Evolutionary conservation across 1,140 invertebrate species (phyloP).

Genomic region (Calliopsis andreniformis): DNA sequence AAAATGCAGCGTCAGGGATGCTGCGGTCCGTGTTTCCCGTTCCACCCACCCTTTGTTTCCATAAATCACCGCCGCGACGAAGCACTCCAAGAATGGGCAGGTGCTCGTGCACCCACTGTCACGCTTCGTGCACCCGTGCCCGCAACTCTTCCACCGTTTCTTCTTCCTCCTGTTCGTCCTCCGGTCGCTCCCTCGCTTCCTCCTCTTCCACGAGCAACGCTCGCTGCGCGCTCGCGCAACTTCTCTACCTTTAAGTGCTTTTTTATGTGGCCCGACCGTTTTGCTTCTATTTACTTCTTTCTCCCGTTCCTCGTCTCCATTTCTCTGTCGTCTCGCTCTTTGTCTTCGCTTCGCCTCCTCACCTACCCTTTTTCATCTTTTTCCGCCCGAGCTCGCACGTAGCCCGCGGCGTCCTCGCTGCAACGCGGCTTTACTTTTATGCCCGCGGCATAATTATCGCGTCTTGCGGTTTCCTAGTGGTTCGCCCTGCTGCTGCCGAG

Average conservation of each 20-base stretch:
- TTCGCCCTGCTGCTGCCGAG: conserved; percentile 58
- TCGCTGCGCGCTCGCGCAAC: conserved; percentile 40
- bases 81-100: conserved; percentile 76
- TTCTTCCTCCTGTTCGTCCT: conserved; percentile 23
- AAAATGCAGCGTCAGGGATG: conserved; percentile 23
- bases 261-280: conserved; percentile 76
- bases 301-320: conserved; percentile 22
- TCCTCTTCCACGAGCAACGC: neutral
- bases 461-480: conserved; percentile 72
- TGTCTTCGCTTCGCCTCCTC: conserved; percentile 47
- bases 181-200: conserved; percentile 6
- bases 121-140: conserved; percentile 79
- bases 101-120: conserved; percentile 80
- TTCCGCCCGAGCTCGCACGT: conserved; percentile 31
- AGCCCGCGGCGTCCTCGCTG: conserved; percentile 25
- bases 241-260: conserved; percentile 72
- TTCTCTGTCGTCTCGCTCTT: conserved; percentile 14
- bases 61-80: conserved; percentile 72
- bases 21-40: conserved; percentile 56
- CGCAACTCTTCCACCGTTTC: conserved; percentile 64
- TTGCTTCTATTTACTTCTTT: conserved; percentile 73
- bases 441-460: conserved; percentile 70
- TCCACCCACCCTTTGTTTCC: conserved; percentile 70
- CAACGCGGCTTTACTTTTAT: conserved; percentile 59
- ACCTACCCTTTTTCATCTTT: conserved; percentile 63